These are phyloP conservation scores for Proisotoma minuta DNA, from an alignment of 2,888 invertebrate genomes.

Conservation along the genomic window DNA sequence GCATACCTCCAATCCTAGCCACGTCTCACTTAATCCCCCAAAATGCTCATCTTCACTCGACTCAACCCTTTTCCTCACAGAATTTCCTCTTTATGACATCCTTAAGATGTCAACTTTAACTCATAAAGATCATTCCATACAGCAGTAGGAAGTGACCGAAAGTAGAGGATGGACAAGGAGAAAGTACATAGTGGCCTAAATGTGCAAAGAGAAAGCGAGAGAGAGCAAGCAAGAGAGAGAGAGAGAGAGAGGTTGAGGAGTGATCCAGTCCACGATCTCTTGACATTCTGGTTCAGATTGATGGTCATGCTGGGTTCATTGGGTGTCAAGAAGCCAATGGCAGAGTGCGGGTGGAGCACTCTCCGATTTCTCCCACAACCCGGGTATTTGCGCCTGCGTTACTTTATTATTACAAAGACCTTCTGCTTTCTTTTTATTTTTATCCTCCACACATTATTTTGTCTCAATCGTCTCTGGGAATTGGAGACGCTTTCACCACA, in stretches of 20 bases:
- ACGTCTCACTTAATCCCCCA: background rate
- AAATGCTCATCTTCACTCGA: slow-evolving; percentile 11
- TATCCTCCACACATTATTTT: too few relatives aligned
- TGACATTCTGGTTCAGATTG: slow-evolving; percentile 48
- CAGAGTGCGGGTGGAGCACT: slow-evolving; percentile 46
- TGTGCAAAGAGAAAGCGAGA: background rate
- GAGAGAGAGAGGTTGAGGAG: slow-evolving; percentile 21
- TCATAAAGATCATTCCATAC: background rate
- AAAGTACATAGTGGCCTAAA: background rate
- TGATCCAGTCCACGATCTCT: slow-evolving; percentile 45
- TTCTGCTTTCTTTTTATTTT: background rate
- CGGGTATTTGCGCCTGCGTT: slow-evolving; percentile 34
- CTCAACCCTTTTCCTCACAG: background rate
- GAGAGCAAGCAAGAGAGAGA: background rate
- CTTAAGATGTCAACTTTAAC: too few relatives aligned
- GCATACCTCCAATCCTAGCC: slow-evolving; percentile 16
- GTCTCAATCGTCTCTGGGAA: too few relatives aligned
- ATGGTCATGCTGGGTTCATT: slow-evolving; percentile 48
- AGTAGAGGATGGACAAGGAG: background rate
- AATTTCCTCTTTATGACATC: background rate
- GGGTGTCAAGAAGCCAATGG: slow-evolving; percentile 48
- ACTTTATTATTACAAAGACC: background rate
- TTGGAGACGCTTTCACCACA: too few relatives aligned
- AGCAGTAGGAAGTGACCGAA: background rate
- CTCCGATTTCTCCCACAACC: slow-evolving; percentile 25